Evolutionary conservation across 2,888 invertebrate genomes (phyloP).

Genomic region (Drosophila aldrichi): DNA sequence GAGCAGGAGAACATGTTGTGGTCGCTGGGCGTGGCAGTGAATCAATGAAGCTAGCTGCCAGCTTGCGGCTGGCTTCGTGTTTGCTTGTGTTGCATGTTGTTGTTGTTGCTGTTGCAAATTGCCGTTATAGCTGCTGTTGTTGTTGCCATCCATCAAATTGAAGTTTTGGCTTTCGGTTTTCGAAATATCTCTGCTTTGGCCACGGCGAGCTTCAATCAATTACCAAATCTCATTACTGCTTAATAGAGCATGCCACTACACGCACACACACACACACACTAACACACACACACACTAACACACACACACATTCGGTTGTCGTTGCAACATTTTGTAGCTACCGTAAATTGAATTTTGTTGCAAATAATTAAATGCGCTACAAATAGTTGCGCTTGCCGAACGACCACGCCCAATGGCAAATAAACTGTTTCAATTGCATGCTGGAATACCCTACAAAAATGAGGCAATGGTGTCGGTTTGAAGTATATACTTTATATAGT

Average conservation of each 20-base stretch:
- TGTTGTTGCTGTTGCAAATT: not conserved
- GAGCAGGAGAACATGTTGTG: constrained; percentile 13
- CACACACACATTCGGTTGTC: not conserved
- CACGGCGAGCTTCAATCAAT: constrained; percentile 68
- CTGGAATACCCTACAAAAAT: not conserved
- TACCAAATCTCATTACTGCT: constrained; percentile 79
- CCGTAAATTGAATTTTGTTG: constrained; percentile 44
- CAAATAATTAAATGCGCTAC: constrained; percentile 51
- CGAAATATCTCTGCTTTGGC: constrained; percentile 35
- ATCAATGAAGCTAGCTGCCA: constrained; percentile 36
- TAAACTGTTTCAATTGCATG: constrained; percentile 30
- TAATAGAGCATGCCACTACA: constrained; percentile 72
- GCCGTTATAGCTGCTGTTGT: not conserved
- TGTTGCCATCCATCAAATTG: constrained; percentile 62
- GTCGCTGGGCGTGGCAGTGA: constrained; percentile 34
- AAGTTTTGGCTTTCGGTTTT: constrained; percentile 47
- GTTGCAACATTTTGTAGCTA: constrained; percentile 45
- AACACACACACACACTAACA: constrained; percentile 7
- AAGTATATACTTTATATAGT: accelerated
- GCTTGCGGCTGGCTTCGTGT: constrained; percentile 19
- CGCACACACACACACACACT: constrained; percentile 14
- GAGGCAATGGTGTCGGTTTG: not conserved
- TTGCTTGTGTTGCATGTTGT: constrained; percentile 6
- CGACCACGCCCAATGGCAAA: constrained; percentile 19
- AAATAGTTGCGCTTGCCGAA: constrained; percentile 15